Evolutionary conservation across 35 echinoderm and acorn worm species (phyloP), one percentile per base, ranked within the genome.

Genomic region (Apostichopus californicus): DNA sequence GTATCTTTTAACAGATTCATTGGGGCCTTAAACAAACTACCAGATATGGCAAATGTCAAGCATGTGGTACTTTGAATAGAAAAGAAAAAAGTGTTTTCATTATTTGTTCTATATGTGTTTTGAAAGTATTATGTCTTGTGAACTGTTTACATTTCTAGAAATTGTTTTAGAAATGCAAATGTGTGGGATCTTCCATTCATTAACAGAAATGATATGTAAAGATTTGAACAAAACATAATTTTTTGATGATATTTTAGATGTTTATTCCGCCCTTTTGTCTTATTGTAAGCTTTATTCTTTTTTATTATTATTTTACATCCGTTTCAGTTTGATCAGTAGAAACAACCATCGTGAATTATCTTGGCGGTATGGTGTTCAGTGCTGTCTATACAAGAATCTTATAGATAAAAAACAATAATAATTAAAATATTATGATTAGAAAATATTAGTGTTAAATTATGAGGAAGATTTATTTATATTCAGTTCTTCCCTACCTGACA

Each of bases 91-190:
- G 24, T 25, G 13, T 73, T 73, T n/a, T 20, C 15, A 73, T 22
- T n/a, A 12, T 73, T 73, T 73, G 13, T 73, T 73, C 20, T 17
- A 17, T 73, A 21, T 17, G 11, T n/a, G 21, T 73, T 73, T 73
- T 73, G 11, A 73, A 73, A 73, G 58, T 60, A 1, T 60, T 22
- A 73, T 73, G 14, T 73, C 71, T 73, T 73, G 71, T 73, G 71
- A 22, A 73, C 15, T 73, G 71, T 73, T 68, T 68, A 68, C 17
- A 68, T 17, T 73, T 73, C 71, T 73, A n/a, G n/a, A 73, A 73
- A 73, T 73, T 17, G 71, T 73, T 73, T 73, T 73, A 73, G 20
- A 73, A 73, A 18, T 73, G 64, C 64, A 68, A 73, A 73, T 18
- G 13, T 73, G 2, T 73, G 71, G 71, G 71, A 73, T 73, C 71